Evolutionary conservation across 2,888 invertebrate genomes (phyloP).

Genomic region (Nasonovia ribisnigri): DNA sequence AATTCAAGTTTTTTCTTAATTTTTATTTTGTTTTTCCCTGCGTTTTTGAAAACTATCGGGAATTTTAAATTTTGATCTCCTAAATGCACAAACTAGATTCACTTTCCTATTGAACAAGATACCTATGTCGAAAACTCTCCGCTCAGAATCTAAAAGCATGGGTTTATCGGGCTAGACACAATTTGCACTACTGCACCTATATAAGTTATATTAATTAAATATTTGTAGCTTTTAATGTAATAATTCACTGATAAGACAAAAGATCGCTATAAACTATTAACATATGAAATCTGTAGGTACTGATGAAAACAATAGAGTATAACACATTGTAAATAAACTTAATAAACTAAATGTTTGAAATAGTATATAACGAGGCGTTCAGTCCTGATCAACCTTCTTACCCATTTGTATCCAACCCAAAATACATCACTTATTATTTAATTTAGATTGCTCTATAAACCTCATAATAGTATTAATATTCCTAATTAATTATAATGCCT

Average conservation of each 20-base stretch:
- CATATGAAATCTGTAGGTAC: neutral
- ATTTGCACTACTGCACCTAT: neutral
- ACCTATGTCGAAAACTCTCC: too few species aligned
- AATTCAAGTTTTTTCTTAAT: too few species aligned
- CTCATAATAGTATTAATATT: neutral
- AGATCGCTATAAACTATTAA: neutral
- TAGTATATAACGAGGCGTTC: too few species aligned
- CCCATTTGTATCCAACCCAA: neutral
- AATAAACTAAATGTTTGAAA: too few species aligned
- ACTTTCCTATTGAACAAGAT: too few species aligned
- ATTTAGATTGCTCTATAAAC: neutral
- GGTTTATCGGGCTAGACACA: neutral
- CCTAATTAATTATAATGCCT: neutral
- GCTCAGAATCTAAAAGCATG: neutral
- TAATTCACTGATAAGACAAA: neutral
- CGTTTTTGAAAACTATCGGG: too few species aligned
- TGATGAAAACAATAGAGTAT: neutral
- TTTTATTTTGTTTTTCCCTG: too few species aligned
- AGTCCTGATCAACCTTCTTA: too few species aligned
- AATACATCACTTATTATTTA: neutral
- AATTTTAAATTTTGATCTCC: too few species aligned
- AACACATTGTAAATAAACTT: too few species aligned
- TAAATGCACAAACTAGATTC: too few species aligned
- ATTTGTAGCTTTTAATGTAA: neutral
- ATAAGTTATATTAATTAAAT: too few species aligned